Percentiles rank a stretch among this genome's conserved stretches.
Evolutionary conservation across 2,797 vertebrate genomes (phyloP).

Genomic region (Clamator glandarius): DNA sequence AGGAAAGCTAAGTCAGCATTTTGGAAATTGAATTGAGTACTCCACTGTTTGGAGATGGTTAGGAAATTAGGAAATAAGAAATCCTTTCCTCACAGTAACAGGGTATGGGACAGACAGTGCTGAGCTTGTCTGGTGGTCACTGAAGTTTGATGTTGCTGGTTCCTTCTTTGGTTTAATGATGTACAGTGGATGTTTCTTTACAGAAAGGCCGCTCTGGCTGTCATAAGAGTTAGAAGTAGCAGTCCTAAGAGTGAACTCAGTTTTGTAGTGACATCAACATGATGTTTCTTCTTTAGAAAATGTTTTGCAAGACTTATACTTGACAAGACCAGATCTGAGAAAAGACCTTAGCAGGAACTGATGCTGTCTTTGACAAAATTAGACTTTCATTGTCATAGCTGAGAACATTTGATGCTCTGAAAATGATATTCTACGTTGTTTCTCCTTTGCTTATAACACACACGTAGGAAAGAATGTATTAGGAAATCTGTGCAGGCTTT

Average conservation of each 20-base stretch:
- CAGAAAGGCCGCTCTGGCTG: neutral
- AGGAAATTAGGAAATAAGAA: neutral
- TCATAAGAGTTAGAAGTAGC: neutral
- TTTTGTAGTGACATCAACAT: neutral
- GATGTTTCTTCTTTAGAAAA: neutral
- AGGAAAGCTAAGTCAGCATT: neutral
- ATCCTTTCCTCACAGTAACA: too few relatives aligned
- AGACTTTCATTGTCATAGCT: neutral
- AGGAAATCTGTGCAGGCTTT: neutral
- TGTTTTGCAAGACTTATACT: neutral
- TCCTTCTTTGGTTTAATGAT: neutral
- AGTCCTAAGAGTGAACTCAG: neutral
- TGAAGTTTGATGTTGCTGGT: neutral
- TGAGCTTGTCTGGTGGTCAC: neutral
- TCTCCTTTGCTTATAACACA: neutral
- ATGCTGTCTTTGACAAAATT: neutral
- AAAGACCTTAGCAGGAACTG: neutral
- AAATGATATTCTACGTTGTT: neutral
- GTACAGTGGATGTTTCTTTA: neutral
- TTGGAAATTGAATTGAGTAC: neutral
- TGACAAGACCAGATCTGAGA: neutral
- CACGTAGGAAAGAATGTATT: neutral
- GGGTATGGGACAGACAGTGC: neutral
- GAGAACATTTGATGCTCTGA: neutral
- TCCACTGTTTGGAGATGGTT: neutral